A percentile compares a stretch with the other conserved stretches of the same genome.
Conservation (phyloP, 2,888 invertebrate genomes). For the Trachelus tabidus region DNA sequence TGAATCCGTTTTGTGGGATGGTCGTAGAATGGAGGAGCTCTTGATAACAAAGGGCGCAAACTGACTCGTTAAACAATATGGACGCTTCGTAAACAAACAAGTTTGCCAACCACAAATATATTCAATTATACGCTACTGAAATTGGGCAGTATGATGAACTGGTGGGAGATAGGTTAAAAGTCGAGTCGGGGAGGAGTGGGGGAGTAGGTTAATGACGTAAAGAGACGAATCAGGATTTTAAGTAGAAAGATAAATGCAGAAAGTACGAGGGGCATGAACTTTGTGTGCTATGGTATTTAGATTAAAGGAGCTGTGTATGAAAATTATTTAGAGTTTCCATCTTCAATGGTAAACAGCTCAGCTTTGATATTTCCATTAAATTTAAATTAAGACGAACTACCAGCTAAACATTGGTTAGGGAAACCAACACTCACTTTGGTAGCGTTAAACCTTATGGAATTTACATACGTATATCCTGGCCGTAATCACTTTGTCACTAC, state of each 20-base stretch:
- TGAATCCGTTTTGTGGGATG: constrained; percentile 42
- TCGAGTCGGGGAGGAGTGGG: neutral
- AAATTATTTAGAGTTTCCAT: neutral
- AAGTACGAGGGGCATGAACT: neutral
- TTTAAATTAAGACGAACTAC: neutral
- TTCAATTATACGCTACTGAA: neutral
- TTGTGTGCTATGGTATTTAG: neutral
- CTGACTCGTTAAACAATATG: constrained; percentile 4
- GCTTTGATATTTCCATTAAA: neutral
- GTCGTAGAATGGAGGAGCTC: constrained; percentile 44
- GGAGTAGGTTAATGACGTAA: neutral
- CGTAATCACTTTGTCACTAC: neutral
- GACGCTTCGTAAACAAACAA: constrained; percentile 6
- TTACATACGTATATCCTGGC: neutral
- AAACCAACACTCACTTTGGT: neutral
- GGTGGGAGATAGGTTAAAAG: neutral
- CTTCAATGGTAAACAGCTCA: neutral
- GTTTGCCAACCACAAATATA: neutral
- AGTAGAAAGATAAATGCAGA: neutral
- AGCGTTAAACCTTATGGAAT: neutral
- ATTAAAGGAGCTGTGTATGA: neutral
- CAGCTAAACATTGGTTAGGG: neutral
- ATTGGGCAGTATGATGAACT: neutral
- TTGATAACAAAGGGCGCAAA: constrained; percentile 42
- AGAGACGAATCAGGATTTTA: neutral